Base-by-base conservation (phyloP, 2,797 vertebrate species). In the Zenarchopterus dispar region DNA sequence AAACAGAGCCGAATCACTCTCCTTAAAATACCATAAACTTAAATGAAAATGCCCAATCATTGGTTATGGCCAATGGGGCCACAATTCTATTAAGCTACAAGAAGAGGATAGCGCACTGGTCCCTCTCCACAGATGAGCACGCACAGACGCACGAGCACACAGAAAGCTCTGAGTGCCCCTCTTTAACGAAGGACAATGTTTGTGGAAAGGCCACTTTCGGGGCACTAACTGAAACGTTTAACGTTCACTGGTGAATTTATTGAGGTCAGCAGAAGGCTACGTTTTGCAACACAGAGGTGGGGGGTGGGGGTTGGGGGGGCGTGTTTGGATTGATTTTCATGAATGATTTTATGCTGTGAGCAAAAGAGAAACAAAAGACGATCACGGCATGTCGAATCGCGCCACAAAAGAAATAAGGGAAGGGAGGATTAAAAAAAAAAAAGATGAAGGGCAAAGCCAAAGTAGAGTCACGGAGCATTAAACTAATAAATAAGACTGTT, bases 181-280 rank as follows among this genome's bases (percentile, higher is more conserved):
- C 70, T 84, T 75, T 79, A 77, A 68, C 76, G 67, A 82, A 78
- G 59, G 62, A 80, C 75, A 71, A 60, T 70, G 77, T 89, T 84
- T 87, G 73, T 77, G 64, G 69, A 83, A 84, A 85, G 89, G 88
- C 89, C 84, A 89, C 81, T 80, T 79, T 85, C 73, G 88, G 84
- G 89, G 77, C 86, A 88, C 82, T 83, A 85, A 90, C 79, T 85
- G 75, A 90, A 88, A 85, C 86, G 88, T 88, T 91, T 86, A 84
- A 88, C 59, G 59, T 78, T 85, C 61, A 23, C 66, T 42, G 49
- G 79, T 89, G 78, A 86, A 92, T 93, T 92, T 92, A 92, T 92
- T 89, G 89, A 91, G 91, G 91, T 92, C 89, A 92, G 70, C 78
- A 68, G 74, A 68, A 91, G 91, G 88, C 88, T 89, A 86, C 39